Conservation (phyloP, 2,888 invertebrate species). For the Drosophila leonis region DNA sequence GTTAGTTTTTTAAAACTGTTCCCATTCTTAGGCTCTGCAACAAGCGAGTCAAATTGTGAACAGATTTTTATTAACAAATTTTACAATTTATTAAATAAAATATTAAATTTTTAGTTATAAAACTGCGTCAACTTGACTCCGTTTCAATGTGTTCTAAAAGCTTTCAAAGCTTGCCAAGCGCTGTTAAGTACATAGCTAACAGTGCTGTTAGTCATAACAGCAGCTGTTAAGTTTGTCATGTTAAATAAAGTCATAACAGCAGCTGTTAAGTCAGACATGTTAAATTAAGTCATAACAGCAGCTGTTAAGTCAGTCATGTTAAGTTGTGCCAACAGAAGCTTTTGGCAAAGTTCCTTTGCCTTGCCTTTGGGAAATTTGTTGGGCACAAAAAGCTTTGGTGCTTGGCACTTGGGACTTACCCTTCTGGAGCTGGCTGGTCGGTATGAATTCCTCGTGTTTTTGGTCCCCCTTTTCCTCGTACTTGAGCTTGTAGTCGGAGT, state of each 20-base stretch:
- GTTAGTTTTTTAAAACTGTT: no score
- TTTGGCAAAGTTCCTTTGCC: background rate
- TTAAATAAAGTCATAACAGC: background rate
- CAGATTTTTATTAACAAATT: background rate
- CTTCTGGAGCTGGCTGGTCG: slow-evolving; percentile 83
- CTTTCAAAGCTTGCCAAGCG: background rate
- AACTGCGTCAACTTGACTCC: background rate
- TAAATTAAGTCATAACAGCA: background rate
- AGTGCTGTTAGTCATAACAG: background rate
- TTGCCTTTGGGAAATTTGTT: background rate
- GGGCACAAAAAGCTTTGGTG: background rate
- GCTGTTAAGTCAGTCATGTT: background rate
- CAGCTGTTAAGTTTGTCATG: background rate
- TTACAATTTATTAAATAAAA: background rate
- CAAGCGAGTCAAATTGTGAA: background rate
- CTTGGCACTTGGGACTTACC: slow-evolving; percentile 48
- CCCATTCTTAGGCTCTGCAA: background rate
- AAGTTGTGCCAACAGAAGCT: slow-evolving; percentile 2
- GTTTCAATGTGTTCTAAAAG: background rate
- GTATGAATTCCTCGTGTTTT: slow-evolving; percentile 85
- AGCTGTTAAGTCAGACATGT: background rate
- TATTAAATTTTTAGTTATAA: background rate
- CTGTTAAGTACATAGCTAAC: background rate
- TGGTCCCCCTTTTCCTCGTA: slow-evolving; percentile 85
- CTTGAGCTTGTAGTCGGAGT: slow-evolving; percentile 85